phyloP scores from a whole-genome alignment of 1,140 invertebrate genomes.

The Metopolophium dirhodum region DNA sequence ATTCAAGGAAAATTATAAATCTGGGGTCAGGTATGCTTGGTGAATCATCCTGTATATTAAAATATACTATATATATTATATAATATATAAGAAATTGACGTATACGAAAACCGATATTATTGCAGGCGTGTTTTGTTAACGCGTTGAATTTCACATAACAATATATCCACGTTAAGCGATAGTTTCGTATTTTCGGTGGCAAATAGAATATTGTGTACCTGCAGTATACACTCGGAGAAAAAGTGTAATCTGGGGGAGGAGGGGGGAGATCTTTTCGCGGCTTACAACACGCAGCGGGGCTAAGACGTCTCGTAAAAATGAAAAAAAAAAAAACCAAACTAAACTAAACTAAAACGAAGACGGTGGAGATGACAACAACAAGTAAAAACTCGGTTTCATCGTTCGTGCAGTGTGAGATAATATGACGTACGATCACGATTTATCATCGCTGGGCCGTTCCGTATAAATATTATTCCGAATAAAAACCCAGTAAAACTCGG shows the following conservation, averaged over 20 bases:
- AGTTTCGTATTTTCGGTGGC: neutral
- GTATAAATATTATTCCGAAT: no score
- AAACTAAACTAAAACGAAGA: neutral
- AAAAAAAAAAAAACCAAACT: no score
- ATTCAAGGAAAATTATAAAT: no score
- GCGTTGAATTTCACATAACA: neutral
- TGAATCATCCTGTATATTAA: no score
- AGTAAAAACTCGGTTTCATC: slow-evolving; percentile 6
- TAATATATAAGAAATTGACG: no score
- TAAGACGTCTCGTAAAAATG: no score
- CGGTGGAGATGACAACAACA: neutral
- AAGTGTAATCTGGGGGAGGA: neutral
- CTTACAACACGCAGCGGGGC: no score
- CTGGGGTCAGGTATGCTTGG: no score
- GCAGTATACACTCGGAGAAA: neutral
- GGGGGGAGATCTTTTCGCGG: neutral
- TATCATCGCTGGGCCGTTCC: neutral
- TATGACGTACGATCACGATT: slow-evolving; percentile 8
- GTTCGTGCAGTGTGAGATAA: neutral
- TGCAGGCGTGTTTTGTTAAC: neutral
- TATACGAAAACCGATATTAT: neutral
- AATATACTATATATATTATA: no score
- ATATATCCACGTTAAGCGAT: no score
- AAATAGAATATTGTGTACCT: neutral
- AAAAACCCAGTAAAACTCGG: neutral